These are phyloP conservation scores for Pseudoatta argentina DNA, from an alignment of 1,140 invertebrate genomes.

Conservation along the genomic window DNA sequence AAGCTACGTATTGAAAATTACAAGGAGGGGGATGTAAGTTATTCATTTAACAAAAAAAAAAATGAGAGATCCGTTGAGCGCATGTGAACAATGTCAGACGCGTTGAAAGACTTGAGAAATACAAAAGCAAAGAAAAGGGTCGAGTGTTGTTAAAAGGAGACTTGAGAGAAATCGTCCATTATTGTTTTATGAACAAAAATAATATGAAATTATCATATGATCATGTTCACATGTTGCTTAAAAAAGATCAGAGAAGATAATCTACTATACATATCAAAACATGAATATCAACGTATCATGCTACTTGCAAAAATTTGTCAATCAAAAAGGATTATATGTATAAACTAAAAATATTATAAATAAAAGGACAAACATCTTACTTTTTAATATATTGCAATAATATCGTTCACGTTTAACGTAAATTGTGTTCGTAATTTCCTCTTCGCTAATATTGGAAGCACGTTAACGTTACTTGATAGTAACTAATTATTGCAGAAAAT, in stretches of 20 bases:
- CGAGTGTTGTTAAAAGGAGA: not conserved
- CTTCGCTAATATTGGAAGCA: too few species aligned
- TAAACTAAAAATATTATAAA: not conserved
- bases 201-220: not conserved
- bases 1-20: conserved; percentile 2
- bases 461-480: too few species aligned
- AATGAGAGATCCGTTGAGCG: not conserved
- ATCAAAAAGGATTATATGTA: not conserved
- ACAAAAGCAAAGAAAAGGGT: not conserved
- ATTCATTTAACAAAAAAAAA: conserved; percentile 18
- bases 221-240: not conserved
- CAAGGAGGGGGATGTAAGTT: not conserved
- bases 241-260: not conserved
- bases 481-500: too few species aligned
- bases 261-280: not conserved
- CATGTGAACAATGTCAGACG: conserved; percentile 9
- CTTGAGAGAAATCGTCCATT: not conserved
- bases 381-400: not conserved
- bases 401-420: too few species aligned
- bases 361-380: not conserved
- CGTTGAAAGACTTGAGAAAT: not conserved
- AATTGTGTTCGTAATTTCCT: too few species aligned
- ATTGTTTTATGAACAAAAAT: not conserved
- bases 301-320: not conserved
- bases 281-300: not conserved